These are phyloP conservation scores for Echinometra lucunter DNA, from an alignment of 53 echinoderm and acorn worm genomes.

Conservation along the genomic window DNA sequence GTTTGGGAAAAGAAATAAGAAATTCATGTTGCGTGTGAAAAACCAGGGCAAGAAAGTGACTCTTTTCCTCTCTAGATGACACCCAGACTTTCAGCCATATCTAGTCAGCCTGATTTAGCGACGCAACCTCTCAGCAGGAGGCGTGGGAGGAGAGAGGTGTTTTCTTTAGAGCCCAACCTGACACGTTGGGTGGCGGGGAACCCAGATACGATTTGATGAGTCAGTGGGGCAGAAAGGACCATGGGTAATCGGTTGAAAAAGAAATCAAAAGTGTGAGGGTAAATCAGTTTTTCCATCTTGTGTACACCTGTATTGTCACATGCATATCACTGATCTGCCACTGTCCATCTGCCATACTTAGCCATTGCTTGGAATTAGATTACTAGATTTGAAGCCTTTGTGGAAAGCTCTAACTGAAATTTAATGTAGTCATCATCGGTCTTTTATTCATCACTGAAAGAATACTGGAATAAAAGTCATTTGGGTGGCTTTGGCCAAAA, in stretches of 20 bases:
- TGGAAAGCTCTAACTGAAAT: background rate
- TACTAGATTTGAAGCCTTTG: background rate
- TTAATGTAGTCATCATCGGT: background rate
- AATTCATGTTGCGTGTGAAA: conserved; percentile 15
- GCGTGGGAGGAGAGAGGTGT: conserved; percentile 44
- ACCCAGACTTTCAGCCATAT: conserved; percentile 22
- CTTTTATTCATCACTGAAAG: background rate
- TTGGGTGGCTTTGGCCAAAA: no score
- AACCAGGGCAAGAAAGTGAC: background rate
- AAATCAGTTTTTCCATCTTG: conserved; percentile 36
- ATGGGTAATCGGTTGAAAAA: conserved; percentile 46
- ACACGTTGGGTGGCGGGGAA: conserved; percentile 18
- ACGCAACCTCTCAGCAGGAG: conserved; percentile 26
- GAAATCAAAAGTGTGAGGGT: conserved; percentile 34
- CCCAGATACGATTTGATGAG: conserved; percentile 58
- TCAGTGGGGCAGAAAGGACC: conserved; percentile 32
- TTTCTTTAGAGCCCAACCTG: conserved; percentile 12
- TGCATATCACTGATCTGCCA: background rate
- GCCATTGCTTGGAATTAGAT: background rate
- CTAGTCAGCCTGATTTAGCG: conserved; percentile 22
- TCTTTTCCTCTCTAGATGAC: background rate
- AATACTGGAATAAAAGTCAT: background rate
- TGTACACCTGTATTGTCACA: conserved; percentile 5
- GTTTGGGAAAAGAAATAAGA: background rate
- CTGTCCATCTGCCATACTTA: background rate